phyloP scores from a whole-genome alignment of 2,113 vertebrate species.

The Craseonycteris thonglongyai region DNA sequence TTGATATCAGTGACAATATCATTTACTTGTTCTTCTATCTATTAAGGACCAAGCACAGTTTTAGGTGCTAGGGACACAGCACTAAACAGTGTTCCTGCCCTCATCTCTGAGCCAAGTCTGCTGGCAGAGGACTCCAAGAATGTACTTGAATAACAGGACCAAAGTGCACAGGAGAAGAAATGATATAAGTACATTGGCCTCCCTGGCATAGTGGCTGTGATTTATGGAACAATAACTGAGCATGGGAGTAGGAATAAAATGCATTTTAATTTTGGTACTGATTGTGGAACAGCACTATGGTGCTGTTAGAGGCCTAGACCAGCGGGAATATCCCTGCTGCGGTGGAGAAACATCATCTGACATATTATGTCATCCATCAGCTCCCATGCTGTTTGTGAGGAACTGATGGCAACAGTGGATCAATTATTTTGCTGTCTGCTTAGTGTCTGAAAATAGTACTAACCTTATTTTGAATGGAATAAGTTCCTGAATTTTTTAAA shows the following conservation, averaged over 20 bases:
- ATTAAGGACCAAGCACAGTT: not conserved
- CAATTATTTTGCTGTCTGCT: conserved; percentile 9
- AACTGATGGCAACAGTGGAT: not conserved
- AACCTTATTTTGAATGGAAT: not conserved
- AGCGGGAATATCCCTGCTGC: not conserved
- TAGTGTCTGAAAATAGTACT: conserved; percentile 5
- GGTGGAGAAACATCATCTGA: not conserved
- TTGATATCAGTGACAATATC: not conserved
- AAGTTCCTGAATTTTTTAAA: not conserved
- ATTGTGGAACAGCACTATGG: not conserved
- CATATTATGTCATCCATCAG: not conserved
- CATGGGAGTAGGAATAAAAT: not conserved
- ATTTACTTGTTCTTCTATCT: not conserved
- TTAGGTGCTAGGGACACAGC: not conserved
- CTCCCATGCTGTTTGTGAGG: not conserved
- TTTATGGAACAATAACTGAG: not conserved
- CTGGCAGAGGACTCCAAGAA: not conserved
- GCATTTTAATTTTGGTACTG: not conserved
- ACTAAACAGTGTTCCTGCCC: not conserved
- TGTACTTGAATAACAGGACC: not conserved
- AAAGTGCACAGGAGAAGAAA: not conserved
- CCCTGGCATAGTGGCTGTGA: not conserved
- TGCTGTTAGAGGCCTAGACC: not conserved
- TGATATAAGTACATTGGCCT: not conserved
- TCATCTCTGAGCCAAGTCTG: not conserved